These are phyloP conservation scores for Acleris holmiana DNA, from an alignment of 2,888 invertebrate species.

Conservation along the genomic window DNA sequence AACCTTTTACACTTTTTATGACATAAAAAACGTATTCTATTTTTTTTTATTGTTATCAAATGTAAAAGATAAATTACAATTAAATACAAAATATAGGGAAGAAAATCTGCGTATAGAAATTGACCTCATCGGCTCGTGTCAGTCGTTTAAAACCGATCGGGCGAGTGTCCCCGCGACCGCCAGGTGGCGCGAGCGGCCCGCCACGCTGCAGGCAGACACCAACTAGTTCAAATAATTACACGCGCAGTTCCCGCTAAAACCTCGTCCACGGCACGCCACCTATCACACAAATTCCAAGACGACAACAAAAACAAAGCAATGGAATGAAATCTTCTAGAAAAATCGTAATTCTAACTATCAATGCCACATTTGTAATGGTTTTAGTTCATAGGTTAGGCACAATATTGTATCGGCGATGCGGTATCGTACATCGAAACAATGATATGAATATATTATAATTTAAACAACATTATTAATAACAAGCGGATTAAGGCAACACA, in stretches of 20 bases:
- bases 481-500: slow-evolving; percentile 36
- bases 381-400: slow-evolving; percentile 35
- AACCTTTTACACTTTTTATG: slow-evolving; percentile 71
- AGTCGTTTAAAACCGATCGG: slow-evolving; percentile 1
- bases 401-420: slow-evolving; percentile 13
- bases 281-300: not conserved
- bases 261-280: not conserved
- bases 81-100: slow-evolving; percentile 41
- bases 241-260: not conserved
- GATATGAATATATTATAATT: slow-evolving; percentile 37
- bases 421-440: slow-evolving; percentile 26
- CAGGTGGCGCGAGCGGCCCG: no score
- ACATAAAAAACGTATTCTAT: slow-evolving; percentile 49
- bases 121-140: slow-evolving; percentile 55
- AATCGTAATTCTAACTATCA: slow-evolving; percentile 12
- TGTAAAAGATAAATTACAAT: slow-evolving; percentile 41
- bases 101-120: slow-evolving; percentile 64
- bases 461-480: slow-evolving; percentile 36
- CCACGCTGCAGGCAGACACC: no score
- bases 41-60: slow-evolving; percentile 44
- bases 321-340: slow-evolving; percentile 28
- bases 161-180: no score
- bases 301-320: slow-evolving; percentile 9
- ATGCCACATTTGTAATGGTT: slow-evolving; percentile 24
- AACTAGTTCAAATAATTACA: not conserved